phyloP scores from a whole-genome alignment of 2,888 invertebrate genomes.

The Eupeodes luniger region DNA sequence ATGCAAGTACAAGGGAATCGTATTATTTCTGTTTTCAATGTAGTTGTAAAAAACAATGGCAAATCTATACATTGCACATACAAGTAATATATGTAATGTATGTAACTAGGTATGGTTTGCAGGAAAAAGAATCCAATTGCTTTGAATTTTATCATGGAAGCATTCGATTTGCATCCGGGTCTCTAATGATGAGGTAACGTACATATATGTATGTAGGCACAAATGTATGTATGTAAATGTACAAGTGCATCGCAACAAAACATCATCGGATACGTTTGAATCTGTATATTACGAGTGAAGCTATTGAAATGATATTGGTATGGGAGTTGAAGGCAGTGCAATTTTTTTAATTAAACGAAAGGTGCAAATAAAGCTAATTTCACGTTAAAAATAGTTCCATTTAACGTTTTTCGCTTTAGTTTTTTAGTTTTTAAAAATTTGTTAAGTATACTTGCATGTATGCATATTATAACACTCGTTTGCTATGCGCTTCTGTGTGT shows the following conservation, averaged over 20 bases:
- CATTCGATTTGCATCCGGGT: constrained; percentile 26
- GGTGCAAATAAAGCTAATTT: too few relatives aligned
- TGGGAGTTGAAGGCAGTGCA: too few relatives aligned
- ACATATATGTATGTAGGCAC: neutral
- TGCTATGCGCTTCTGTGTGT: too few relatives aligned
- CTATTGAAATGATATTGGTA: too few relatives aligned
- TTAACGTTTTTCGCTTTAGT: too few relatives aligned
- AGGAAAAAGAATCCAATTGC: neutral
- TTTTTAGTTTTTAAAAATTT: too few relatives aligned
- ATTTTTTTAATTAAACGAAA: too few relatives aligned
- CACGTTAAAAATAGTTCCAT: too few relatives aligned
- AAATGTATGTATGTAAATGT: neutral
- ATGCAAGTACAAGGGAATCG: neutral
- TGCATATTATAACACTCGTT: too few relatives aligned
- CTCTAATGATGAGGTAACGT: constrained; percentile 20
- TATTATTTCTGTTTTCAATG: constrained; percentile 5
- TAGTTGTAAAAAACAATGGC: constrained; percentile 19
- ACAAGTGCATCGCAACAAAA: neutral
- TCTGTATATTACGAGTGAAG: too few relatives aligned
- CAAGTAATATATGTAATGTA: too few relatives aligned
- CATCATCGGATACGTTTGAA: neutral
- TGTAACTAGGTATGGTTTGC: neutral
- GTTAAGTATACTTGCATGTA: too few relatives aligned
- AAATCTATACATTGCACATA: neutral
- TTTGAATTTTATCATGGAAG: constrained; percentile 19